Base-by-base conservation (phyloP, 2,797 vertebrate genomes). In the Crocodylus rhombifer region DNA sequence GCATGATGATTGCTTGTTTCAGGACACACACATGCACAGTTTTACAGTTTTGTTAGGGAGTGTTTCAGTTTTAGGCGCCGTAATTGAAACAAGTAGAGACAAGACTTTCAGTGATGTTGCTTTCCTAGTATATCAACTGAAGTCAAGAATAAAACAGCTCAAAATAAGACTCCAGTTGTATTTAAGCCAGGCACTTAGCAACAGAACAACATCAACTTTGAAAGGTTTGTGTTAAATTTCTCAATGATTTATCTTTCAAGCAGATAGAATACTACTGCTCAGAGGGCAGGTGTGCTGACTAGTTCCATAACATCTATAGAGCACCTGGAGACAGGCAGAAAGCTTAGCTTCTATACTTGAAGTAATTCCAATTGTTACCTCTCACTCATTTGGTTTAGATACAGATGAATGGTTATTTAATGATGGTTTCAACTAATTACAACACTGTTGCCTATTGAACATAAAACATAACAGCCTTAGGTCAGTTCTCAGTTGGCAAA, bases 241-340 rank as follows among this genome's bases (percentile, higher is more conserved):
- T 69, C 17, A 11, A 3, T 18, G 83, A 55, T 55, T 88, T 84
- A 62, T 81, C 6, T 77, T 6, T 75, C 14, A 55, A 2, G 60
- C 3, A 0, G 0, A 14, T 2, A 0, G 3, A 51, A 51, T 5
- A 33, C 64, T 67, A n/a, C 4, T 76, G 2, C 69, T 88, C 26
- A 5, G 7, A 5, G 7, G 14, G 64, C 74, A 28, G 10, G 12
- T 7, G 57, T 80, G 71, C 42, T 9, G 3, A 51, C 42, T 51
- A 51, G 42, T 51, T 51, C 42, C 42, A 51, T 51, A 51, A 51
- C 42, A 51, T 51, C 42, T 51, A 51, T 51, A 51, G 42, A 51
- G 10, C 42, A 51, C 42, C 42, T 51, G 42, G 42, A 51, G 42
- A 51, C 42, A 92, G 28, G 64, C 25, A 91, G 79, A 89, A 56